Base-by-base conservation (phyloP, 2,113 vertebrate species). In the Calyptommatus sinebrachiatus region DNA sequence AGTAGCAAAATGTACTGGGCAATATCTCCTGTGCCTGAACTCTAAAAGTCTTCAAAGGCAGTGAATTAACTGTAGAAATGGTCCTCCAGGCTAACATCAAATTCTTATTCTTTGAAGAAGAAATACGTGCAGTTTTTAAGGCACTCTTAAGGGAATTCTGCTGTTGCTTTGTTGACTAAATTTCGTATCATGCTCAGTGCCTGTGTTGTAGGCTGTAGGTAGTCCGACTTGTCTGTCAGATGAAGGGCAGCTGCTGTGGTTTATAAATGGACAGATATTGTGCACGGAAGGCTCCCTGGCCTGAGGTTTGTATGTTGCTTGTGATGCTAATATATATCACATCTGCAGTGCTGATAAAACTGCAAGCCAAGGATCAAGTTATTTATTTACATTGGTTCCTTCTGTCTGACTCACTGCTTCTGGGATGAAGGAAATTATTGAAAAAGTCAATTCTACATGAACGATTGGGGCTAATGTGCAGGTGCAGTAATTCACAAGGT, bases 371-470 rank as follows among this genome's bases (percentile, higher is more conserved):
- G 1, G 6, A 21, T 89, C 86, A 84, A 67, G 71, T 89, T 57
- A 78, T 89, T 88, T 79, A 75, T 87, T 76, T 88, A 73, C 29
- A 24, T 53, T 91, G 86, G 73, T 80, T 78, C 80, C 35, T 76
- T 28, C 71, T 31, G 1, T 81, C n/a, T 67, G 72, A 74, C 57
- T 9, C 53, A 80, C 68, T 50, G 50, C 50, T 60, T 4, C 9
- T 84, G 82, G 86, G 72, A 85, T 91, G 92, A 91, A 89, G 79
- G 81, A 48, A 88, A 83, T 84, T 90, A 89, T 87, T 90, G 87
- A 91, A 91, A 83, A 11, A 84, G 87, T 91, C 78, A 88, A 79
- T 80, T 63, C 31, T 21, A 0, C 79, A 24, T 83, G 79, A 92
- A 48, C 83, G 83, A 80, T 3, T 24, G 77, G 90, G 82, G 85